phyloP scores from a whole-genome alignment of 1,140 invertebrate species.

The Papilio helenus region DNA sequence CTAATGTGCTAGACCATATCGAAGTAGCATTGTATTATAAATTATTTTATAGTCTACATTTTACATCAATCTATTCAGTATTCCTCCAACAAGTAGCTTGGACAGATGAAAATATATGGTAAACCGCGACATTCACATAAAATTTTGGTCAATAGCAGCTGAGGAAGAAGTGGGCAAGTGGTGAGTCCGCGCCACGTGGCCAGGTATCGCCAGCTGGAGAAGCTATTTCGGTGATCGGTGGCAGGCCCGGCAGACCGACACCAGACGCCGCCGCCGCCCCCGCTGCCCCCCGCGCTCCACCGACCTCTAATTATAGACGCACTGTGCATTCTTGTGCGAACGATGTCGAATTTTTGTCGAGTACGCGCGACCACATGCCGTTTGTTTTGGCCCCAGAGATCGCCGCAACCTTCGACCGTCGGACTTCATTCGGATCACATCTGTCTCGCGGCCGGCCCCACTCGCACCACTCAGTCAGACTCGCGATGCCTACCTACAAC shows the following conservation, averaged over 20 bases:
- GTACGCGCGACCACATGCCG: conserved; percentile 78
- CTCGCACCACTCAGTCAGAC: background rate
- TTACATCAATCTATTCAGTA: background rate
- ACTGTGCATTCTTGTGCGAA: conserved; percentile 82
- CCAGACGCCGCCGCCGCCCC: conserved; percentile 80
- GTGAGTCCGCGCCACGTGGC: conserved; percentile 68
- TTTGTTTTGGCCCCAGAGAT: conserved; percentile 75
- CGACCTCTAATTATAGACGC: conserved; percentile 76
- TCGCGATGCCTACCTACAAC: background rate
- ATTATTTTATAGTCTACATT: too few relatives aligned
- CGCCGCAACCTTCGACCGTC: conserved; percentile 63
- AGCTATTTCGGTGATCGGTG: conserved; percentile 78
- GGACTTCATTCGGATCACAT: conserved; percentile 35
- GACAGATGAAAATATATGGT: background rate
- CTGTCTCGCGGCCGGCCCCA: conserved; percentile 5
- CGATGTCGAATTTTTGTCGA: conserved; percentile 82
- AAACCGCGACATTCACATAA: background rate
- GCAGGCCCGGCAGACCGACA: conserved; percentile 81
- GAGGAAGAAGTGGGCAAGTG: conserved; percentile 54
- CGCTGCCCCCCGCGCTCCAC: conserved; percentile 79
- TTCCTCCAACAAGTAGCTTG: background rate
- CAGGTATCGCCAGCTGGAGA: conserved; percentile 80
- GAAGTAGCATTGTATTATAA: too few relatives aligned
- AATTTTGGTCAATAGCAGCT: conserved; percentile 4
- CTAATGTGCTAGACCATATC: too few relatives aligned